These are phyloP conservation scores for Drosophila aff. DNA, from an alignment of 1,140 invertebrate genomes.

Conservation along the genomic window DNA sequence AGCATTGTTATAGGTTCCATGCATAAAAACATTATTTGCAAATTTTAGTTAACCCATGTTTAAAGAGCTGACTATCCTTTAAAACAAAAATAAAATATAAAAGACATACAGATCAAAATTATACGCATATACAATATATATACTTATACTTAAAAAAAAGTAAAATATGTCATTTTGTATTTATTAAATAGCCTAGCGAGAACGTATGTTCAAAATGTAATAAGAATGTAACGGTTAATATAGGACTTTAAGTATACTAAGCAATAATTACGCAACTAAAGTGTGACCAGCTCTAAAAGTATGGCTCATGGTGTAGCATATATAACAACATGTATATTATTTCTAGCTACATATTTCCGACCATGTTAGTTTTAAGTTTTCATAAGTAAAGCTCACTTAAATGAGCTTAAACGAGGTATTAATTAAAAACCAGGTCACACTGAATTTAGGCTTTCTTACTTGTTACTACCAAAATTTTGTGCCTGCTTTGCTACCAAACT, in stretches of 20 bases:
- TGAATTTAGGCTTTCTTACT: neutral
- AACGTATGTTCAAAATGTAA: too few relatives aligned
- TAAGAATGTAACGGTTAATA: too few relatives aligned
- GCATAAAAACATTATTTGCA: too few relatives aligned
- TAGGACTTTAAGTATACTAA: neutral
- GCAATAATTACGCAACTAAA: neutral
- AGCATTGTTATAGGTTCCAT: too few relatives aligned
- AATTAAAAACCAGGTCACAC: neutral
- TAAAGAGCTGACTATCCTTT: too few relatives aligned
- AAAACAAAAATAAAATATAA: too few relatives aligned
- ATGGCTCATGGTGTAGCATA: neutral
- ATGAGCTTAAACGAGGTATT: neutral
- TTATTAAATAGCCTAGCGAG: too few relatives aligned
- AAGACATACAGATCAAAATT: too few relatives aligned
- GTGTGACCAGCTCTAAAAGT: neutral
- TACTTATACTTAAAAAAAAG: too few relatives aligned
- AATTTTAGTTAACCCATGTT: too few relatives aligned
- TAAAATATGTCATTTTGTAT: too few relatives aligned
- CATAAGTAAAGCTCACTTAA: neutral
- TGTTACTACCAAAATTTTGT: neutral
- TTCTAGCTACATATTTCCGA: neutral
- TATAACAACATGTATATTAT: neutral
- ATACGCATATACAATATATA: too few relatives aligned
- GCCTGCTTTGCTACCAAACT: neutral
- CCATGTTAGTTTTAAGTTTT: neutral